Conservation (phyloP, 2,888 invertebrate genomes). For the Omphaloscelis lunosa region DNA sequence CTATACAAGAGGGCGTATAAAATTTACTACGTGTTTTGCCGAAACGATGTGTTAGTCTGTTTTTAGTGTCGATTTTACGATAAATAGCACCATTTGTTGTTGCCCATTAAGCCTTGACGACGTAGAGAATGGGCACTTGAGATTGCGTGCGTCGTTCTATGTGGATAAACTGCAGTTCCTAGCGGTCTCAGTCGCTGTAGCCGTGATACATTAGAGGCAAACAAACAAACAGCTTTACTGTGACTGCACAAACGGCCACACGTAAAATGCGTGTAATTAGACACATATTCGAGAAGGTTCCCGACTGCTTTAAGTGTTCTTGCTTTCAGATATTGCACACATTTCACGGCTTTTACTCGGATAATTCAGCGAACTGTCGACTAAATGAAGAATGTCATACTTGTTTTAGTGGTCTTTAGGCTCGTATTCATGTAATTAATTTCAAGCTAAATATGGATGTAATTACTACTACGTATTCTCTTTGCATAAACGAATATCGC, state of each 20-base stretch:
- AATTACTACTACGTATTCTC: background rate
- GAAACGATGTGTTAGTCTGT: constrained; percentile 84
- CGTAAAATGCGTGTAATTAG: constrained; percentile 59
- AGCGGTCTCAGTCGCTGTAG: constrained; percentile 67
- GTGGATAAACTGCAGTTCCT: constrained; percentile 80
- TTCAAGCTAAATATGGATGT: constrained; percentile 30
- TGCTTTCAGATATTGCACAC: constrained; percentile 50
- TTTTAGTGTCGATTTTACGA: constrained; percentile 88
- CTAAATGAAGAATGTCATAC: constrained; percentile 45
- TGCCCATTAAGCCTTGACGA: constrained; percentile 83
- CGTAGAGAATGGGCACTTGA: constrained; percentile 83
- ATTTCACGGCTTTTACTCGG: constrained; percentile 39
- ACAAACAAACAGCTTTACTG: constrained; percentile 67
- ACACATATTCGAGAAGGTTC: constrained; percentile 50
- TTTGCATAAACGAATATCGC: constrained; percentile 3
- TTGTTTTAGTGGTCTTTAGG: constrained; percentile 21
- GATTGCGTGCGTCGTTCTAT: constrained; percentile 78
- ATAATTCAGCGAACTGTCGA: constrained; percentile 40
- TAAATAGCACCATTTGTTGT: constrained; percentile 86
- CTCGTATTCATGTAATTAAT: constrained; percentile 18
- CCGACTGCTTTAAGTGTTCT: constrained; percentile 43
- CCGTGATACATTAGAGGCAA: constrained; percentile 70
- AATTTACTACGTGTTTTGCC: constrained; percentile 81
- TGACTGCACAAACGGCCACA: constrained; percentile 37
- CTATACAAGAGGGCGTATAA: constrained; percentile 71